Percentiles rank a stretch among this genome's conserved stretches.
phyloP scores from a whole-genome alignment of 2,113 vertebrate species.

The Tragulus kanchil region DNA sequence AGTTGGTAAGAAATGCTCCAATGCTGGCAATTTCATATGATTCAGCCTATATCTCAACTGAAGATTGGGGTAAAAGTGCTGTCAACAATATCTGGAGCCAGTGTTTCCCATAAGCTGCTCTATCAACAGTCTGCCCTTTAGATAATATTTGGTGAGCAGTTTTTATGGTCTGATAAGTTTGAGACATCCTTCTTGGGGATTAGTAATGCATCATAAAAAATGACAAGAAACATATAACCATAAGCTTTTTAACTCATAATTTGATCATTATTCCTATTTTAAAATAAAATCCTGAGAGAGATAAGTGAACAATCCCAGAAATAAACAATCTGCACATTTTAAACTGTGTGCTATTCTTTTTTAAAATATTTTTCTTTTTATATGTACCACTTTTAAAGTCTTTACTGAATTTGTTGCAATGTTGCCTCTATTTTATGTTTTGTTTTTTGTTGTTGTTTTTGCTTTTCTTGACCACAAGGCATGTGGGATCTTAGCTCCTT shows the following conservation, averaged over 20 bases:
- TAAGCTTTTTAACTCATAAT: neutral
- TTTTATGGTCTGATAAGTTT: neutral
- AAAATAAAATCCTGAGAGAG: neutral
- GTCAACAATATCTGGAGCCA: neutral
- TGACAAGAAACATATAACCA: neutral
- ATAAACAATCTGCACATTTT: neutral
- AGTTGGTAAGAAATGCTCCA: neutral
- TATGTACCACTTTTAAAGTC: neutral
- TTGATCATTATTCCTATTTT: neutral
- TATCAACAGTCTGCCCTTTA: neutral
- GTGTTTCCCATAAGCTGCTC: neutral
- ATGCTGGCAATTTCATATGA: neutral
- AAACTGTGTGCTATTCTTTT: neutral
- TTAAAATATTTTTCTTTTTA: neutral
- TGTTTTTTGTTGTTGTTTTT: neutral
- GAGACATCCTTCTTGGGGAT: neutral
- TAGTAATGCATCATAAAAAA: neutral
- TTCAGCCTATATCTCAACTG: neutral
- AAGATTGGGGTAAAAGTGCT: neutral
- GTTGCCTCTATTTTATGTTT: neutral
- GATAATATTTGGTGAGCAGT: neutral
- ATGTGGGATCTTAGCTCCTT: neutral
- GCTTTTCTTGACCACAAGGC: neutral
- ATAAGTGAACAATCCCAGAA: neutral
- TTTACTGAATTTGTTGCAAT: neutral